A percentile compares a stretch with the other conserved stretches of the same genome.
Conservation (phyloP, 2,797 vertebrate genomes). For the Myoxocephalus aenaeus region DNA sequence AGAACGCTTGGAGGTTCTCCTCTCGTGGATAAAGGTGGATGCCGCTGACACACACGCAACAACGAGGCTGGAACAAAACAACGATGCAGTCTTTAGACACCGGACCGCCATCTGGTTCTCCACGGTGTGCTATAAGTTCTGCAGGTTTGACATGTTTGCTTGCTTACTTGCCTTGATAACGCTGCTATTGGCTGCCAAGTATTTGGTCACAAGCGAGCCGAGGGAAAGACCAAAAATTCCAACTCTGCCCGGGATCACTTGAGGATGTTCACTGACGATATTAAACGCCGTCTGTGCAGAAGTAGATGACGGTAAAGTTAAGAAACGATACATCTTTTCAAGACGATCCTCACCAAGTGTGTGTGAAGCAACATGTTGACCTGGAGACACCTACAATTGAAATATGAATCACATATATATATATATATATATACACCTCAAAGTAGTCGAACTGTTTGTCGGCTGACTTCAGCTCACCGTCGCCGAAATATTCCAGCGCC, state of each 20-base stretch:
- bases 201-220: conserved; percentile 51
- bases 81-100: accelerated
- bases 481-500: conserved; percentile 57
- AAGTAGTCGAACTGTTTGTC: background rate
- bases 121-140: too few relatives aligned
- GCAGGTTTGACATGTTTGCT: background rate
- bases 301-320: background rate
- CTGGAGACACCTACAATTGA: too few relatives aligned
- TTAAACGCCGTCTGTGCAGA: conserved; percentile 72
- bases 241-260: conserved; percentile 66
- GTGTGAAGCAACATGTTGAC: too few relatives aligned
- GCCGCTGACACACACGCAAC: conserved; percentile 76
- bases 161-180: conserved; percentile 50
- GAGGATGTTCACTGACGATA: conserved; percentile 75
- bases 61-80: conserved; percentile 72
- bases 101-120: background rate
- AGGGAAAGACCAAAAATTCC: conserved; percentile 79
- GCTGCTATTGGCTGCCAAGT: conserved; percentile 57
- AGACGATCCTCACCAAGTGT: too few relatives aligned
- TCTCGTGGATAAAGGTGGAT: conserved; percentile 16
- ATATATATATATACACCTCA: conserved; percentile 37
- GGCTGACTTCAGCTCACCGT: background rate
- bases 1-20: accelerated
- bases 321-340: background rate
- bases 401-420: too few relatives aligned